Base-by-base conservation (phyloP, 2,888 invertebrate species). In the Unio delphinus region DNA sequence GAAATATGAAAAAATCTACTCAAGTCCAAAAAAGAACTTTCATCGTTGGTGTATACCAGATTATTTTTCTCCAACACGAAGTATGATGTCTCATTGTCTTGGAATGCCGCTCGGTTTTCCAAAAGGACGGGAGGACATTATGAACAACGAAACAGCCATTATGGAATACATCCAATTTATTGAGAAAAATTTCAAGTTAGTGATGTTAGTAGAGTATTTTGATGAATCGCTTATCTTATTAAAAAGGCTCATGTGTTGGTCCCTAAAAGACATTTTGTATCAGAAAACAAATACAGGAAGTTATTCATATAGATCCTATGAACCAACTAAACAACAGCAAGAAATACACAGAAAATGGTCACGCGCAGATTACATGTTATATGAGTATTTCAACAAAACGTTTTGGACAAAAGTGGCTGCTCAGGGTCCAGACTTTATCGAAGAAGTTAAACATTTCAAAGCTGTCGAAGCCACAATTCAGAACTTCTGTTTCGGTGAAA, bases 161-260 rank as follows among this genome's bases (percentile, higher is more conserved):
- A 62, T 64, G 20, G 61, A 74, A 7, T 88, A 83, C 74, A 80
- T 88, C n/a, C 30, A 76, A 17, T 56, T 79, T 7, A 71, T 89
- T n/a, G 84, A 86, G 23, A 61, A 76, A 7, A 79, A 83, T 6
- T 89, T 89, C 66, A 65, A 74, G n/a, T 74, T 89, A 7, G 84
- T 90, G 3, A 84, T 89, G 85, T 81, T 89, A 6, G 79, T 85
- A 65, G 90, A 90, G 65, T 84, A 87, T 67, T 87, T 89, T 65
- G 79, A 86, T 58, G 89, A 89, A 70, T 90, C 89, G 4, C 66
- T 90, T 61, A 79, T 90, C 57, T 73, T 90, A 15, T 79, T 89
- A 23, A 84, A 83, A 68, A 80, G 88, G n/a, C 60, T 84, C 8
- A 84, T 89, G 84, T 88, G 89, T 72, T 90, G 90, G 90, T 79